Conservation (phyloP, 2,797 vertebrate species). For the Tinamus major region DNA sequence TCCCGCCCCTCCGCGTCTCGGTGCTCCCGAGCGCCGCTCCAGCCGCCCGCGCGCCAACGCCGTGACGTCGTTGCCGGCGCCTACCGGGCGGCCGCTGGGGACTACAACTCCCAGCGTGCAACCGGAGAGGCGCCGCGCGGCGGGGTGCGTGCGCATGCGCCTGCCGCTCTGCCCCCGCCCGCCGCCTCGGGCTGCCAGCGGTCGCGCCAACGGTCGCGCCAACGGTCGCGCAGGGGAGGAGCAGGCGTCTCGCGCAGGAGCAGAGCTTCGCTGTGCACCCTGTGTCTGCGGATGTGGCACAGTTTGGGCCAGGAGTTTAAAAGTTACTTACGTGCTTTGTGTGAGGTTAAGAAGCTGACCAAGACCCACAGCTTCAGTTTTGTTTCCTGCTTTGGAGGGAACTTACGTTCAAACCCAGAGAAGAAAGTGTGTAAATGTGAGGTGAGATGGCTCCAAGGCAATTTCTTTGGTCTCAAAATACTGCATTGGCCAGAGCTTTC, state of each 20-base stretch:
- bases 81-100: background rate
- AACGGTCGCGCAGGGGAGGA: no score
- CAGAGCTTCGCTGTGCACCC: accelerated
- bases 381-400: no score
- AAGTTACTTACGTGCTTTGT: background rate
- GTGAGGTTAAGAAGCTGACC: background rate
- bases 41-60: background rate
- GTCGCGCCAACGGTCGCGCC: background rate
- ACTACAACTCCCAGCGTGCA: background rate
- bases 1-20: background rate
- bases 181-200: background rate
- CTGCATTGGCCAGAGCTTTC: accelerated
- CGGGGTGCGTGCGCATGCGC: background rate
- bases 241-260: background rate
- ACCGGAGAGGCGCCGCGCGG: background rate
- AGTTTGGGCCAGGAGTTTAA: background rate
- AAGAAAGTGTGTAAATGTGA: background rate
- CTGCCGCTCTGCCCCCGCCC: no score
- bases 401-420: background rate
- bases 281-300: accelerated
- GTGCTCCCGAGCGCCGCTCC: background rate
- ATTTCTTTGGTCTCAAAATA: background rate
- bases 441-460: background rate
- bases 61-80: background rate
- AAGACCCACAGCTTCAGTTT: background rate